phyloP scores from a whole-genome alignment of 1,140 invertebrate species.

The Neodiprion virginianus region DNA sequence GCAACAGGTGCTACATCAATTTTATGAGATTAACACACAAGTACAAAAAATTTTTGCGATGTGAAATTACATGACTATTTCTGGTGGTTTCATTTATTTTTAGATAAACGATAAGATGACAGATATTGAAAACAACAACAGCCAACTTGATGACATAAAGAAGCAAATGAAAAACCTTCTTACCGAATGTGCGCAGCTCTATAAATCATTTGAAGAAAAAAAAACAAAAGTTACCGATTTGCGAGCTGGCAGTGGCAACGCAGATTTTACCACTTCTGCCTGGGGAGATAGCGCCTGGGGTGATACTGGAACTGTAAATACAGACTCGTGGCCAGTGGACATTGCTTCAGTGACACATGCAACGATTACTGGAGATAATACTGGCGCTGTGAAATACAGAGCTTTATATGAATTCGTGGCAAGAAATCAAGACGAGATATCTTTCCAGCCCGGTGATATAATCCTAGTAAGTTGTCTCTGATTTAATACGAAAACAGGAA shows the following conservation, averaged over 20 bases:
- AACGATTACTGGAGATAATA: conserved; percentile 34
- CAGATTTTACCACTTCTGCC: conserved; percentile 40
- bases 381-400: conserved; percentile 76
- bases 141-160: conserved; percentile 76
- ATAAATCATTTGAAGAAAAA: conserved; percentile 66
- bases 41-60: conserved; percentile 3
- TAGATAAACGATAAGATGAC: conserved; percentile 78
- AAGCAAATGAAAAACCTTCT: conserved; percentile 65
- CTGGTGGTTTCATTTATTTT: neutral
- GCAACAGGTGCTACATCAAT: conserved; percentile 61
- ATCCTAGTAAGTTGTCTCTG: conserved; percentile 71
- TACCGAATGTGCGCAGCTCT: conserved; percentile 66
- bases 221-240: conserved; percentile 59
- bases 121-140: conserved; percentile 85
- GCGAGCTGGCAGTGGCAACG: conserved; percentile 23
- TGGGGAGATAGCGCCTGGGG: conserved; percentile 53
- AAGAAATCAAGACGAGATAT: conserved; percentile 92
- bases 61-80: neutral
- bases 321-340: conserved; percentile 63
- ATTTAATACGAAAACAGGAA: neutral
- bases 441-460: conserved; percentile 92
- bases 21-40: conserved; percentile 11
- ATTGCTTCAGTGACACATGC: conserved; percentile 33
- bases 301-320: conserved; percentile 48
- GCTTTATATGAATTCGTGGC: conserved; percentile 95